A percentile compares a stretch with the other conserved stretches of the same genome.
These are phyloP conservation scores for Pollenia angustigena DNA, from an alignment of 2,888 invertebrate genomes.

Conservation along the genomic window DNA sequence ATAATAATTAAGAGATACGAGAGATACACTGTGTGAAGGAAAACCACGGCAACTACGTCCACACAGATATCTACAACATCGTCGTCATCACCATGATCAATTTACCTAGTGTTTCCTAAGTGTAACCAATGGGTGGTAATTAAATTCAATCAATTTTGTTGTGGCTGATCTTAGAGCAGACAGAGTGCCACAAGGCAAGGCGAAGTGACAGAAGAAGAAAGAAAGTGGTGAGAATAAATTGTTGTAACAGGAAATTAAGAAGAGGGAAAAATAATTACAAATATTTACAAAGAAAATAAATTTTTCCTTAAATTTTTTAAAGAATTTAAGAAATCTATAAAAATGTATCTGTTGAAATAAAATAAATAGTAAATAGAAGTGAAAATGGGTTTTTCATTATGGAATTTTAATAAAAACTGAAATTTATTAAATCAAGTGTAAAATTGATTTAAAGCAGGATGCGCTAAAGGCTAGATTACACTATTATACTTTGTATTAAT, in stretches of 20 bases:
- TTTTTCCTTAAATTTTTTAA: too few relatives aligned
- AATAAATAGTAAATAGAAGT: too few relatives aligned
- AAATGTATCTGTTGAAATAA: too few relatives aligned
- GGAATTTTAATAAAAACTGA: too few relatives aligned
- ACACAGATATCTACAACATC: background rate
- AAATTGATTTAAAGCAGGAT: too few relatives aligned
- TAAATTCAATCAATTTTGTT: slow-evolving; percentile 63
- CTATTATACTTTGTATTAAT: too few relatives aligned
- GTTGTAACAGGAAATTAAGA: slow-evolving; percentile 39
- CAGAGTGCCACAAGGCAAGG: background rate
- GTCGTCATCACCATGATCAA: slow-evolving; percentile 37
- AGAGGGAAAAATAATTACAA: background rate
- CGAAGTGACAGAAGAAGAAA: background rate
- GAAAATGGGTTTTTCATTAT: too few relatives aligned
- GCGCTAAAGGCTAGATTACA: too few relatives aligned
- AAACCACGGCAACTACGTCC: background rate
- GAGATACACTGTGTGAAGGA: slow-evolving; percentile 5
- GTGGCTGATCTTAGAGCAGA: slow-evolving; percentile 19
- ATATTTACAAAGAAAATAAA: too few relatives aligned
- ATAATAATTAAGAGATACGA: slow-evolving; percentile 61
- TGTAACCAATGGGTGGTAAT: slow-evolving; percentile 68
- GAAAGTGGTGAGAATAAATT: background rate
- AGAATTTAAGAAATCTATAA: too few relatives aligned
- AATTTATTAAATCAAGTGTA: too few relatives aligned
- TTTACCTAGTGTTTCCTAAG: slow-evolving; percentile 61